phyloP scores from a whole-genome alignment of 2,113 vertebrate species.

The Prochilodus magdalenae region DNA sequence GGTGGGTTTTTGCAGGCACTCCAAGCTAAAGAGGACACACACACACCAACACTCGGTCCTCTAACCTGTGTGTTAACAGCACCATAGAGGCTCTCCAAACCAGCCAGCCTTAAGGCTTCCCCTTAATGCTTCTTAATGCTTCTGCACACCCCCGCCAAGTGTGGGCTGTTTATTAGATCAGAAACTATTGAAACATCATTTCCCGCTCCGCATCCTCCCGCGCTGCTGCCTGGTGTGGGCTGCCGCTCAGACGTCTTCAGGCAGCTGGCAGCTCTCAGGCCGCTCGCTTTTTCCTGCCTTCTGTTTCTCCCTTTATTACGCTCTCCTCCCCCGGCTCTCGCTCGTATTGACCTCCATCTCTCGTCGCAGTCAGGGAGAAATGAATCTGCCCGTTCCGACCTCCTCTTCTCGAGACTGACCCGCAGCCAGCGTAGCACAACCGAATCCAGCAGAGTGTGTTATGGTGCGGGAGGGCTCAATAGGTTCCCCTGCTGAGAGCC shows the following conservation, averaged over 20 bases:
- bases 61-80: background rate
- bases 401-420: slow-evolving; percentile 49
- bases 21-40: background rate
- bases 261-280: background rate
- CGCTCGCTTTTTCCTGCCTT: background rate
- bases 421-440: slow-evolving; percentile 42
- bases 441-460: slow-evolving; percentile 51
- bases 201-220: slow-evolving; percentile 1
- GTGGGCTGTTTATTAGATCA: slow-evolving; percentile 55
- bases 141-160: slow-evolving; percentile 8
- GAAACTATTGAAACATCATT: slow-evolving; percentile 49
- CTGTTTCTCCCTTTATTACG: slow-evolving; percentile 2
- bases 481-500: background rate
- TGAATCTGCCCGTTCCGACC: slow-evolving; percentile 32
- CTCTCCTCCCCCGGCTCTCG: background rate
- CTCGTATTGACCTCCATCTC: slow-evolving; percentile 54
- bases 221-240: slow-evolving; percentile 17
- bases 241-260: slow-evolving; percentile 6
- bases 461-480: background rate
- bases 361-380: slow-evolving; percentile 58
- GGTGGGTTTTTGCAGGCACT: background rate
- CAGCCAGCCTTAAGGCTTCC: slow-evolving; percentile 21
- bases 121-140: slow-evolving; percentile 22
- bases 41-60: slow-evolving; percentile 8
- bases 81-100: background rate